Evolutionary conservation across 2,888 invertebrate genomes (phyloP).

Genomic region (Pseudoips prasinana): DNA sequence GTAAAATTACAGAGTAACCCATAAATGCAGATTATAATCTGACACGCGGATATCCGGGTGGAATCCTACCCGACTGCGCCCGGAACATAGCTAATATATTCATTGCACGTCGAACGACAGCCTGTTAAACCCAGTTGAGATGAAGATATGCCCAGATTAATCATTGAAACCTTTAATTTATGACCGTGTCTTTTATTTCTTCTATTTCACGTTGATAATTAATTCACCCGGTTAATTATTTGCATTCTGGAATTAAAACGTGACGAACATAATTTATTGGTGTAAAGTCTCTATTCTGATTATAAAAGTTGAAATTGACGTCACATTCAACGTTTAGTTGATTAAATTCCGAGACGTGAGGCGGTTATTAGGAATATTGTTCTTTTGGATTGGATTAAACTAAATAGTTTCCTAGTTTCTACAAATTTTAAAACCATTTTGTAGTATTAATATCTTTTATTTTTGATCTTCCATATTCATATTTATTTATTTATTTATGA

Average conservation of each 20-base stretch:
- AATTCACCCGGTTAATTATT: conserved; percentile 37
- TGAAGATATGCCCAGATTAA: conserved; percentile 74
- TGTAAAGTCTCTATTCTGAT: conserved; percentile 13
- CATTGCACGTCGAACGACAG: conserved; percentile 66
- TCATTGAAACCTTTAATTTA: conserved; percentile 70
- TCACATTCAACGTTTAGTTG: conserved; percentile 17
- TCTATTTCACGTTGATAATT: conserved; percentile 40
- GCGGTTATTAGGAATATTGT: too few relatives aligned
- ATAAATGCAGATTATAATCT: conserved; percentile 49
- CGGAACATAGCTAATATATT: conserved; percentile 67
- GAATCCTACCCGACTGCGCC: conserved; percentile 38
- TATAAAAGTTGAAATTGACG: background rate
- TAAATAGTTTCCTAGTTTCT: too few relatives aligned
- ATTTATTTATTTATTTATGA: too few relatives aligned
- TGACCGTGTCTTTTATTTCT: conserved; percentile 51
- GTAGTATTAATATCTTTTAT: too few relatives aligned
- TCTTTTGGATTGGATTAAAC: too few relatives aligned
- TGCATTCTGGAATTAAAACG: conserved; percentile 21
- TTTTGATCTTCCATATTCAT: too few relatives aligned
- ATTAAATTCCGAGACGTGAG: too few relatives aligned
- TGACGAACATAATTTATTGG: conserved; percentile 16
- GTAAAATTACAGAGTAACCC: conserved; percentile 44
- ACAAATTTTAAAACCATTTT: too few relatives aligned
- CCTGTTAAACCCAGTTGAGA: conserved; percentile 73
- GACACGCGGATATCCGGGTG: conserved; percentile 56